Percentiles rank a stretch among this genome's conserved stretches.
Conservation (phyloP, 1,140 invertebrate genomes). For the Aphis gossypii region DNA sequence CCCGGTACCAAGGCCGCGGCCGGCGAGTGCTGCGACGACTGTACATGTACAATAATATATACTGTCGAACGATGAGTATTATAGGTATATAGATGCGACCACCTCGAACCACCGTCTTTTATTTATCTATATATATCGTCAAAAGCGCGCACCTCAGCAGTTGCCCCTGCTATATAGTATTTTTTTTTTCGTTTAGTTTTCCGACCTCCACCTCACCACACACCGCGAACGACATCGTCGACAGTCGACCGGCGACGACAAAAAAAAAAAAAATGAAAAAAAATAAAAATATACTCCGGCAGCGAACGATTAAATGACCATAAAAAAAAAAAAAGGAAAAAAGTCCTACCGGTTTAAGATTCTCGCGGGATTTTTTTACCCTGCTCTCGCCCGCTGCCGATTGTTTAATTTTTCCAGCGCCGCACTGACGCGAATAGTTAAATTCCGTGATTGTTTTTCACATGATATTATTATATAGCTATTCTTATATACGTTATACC, state of each 20-base stretch:
- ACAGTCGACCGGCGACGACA: background rate
- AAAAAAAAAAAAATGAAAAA: background rate
- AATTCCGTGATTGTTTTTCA: conserved; percentile 23
- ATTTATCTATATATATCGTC: background rate
- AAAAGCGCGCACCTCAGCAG: background rate
- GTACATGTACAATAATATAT: background rate
- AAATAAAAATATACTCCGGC: background rate
- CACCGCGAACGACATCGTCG: background rate
- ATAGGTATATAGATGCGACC: background rate
- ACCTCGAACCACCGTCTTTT: background rate
- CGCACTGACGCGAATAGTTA: background rate
- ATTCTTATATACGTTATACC: background rate
- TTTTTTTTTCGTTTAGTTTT: background rate
- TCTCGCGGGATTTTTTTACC: background rate
- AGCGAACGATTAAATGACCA: background rate
- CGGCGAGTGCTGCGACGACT: background rate
- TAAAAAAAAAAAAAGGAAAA: background rate
- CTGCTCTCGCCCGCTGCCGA: background rate
- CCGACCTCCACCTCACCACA: background rate
- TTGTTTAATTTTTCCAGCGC: conserved; percentile 29
- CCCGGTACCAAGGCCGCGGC: conserved; percentile 42
- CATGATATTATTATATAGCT: background rate
- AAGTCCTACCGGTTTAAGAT: background rate
- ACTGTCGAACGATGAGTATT: background rate
- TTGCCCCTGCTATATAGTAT: background rate